Percentiles rank a stretch among this genome's conserved stretches.
These are phyloP conservation scores for Steatornis caripensis DNA, from an alignment of 2,113 vertebrate species.

Conservation along the genomic window DNA sequence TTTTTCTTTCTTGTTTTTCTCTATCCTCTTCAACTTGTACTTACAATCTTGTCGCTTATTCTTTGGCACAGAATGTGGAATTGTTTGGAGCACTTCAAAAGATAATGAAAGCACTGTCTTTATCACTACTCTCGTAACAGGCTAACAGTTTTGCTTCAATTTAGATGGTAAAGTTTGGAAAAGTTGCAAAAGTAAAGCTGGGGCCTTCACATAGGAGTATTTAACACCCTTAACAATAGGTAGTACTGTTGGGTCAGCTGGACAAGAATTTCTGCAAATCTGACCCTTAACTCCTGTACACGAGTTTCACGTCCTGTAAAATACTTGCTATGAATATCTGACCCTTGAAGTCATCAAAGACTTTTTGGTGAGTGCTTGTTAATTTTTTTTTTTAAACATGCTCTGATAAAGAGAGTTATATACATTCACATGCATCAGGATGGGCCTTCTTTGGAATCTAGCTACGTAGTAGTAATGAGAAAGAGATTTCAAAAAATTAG, in stretches of 20 bases:
- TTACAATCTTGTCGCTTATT: not conserved
- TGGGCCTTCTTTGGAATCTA: not conserved
- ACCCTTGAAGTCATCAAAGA: not conserved
- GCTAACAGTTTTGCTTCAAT: not conserved
- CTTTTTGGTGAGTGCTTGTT: not conserved
- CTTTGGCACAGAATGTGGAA: not conserved
- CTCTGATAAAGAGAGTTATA: not conserved
- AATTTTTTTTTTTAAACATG: not conserved
- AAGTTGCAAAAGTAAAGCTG: not conserved
- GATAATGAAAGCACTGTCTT: not conserved
- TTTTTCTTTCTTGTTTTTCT: not conserved
- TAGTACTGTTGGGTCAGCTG: not conserved
- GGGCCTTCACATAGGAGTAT: not conserved
- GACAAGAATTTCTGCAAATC: not conserved
- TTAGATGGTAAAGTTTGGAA: not conserved
- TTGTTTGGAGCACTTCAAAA: not conserved
- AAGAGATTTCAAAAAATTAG: not conserved
- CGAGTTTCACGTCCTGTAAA: not conserved
- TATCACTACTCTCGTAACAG: not conserved
- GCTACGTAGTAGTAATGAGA: not conserved
- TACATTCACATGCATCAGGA: not conserved
- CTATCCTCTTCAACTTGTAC: not conserved
- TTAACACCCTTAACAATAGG: not conserved
- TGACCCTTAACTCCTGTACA: not conserved
- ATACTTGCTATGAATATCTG: not conserved